phyloP scores from a whole-genome alignment of 1,140 invertebrate genomes.

The Drosophila auraria region DNA sequence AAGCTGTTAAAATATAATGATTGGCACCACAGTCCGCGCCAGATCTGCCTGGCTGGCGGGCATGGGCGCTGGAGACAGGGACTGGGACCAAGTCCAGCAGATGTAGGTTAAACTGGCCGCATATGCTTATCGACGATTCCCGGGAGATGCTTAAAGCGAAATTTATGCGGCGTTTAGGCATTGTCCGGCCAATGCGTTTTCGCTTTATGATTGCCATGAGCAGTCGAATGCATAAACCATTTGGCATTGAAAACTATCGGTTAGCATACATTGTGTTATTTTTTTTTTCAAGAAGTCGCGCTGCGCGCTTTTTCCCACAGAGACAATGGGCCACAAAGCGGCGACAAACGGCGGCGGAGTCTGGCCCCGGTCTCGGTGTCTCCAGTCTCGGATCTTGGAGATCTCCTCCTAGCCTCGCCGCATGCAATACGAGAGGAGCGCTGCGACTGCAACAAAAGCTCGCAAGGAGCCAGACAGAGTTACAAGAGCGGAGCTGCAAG shows the following conservation, averaged over 20 bases:
- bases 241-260: slow-evolving; percentile 78
- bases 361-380: slow-evolving; percentile 37
- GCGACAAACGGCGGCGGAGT: slow-evolving; percentile 49
- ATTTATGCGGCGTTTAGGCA: slow-evolving; percentile 78
- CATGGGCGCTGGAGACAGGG: neutral
- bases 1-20: slow-evolving; percentile 84
- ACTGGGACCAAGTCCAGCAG: slow-evolving; percentile 4
- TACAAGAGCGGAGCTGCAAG: slow-evolving; percentile 73
- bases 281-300: slow-evolving; percentile 54
- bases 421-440: slow-evolving; percentile 44
- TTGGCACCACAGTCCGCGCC: slow-evolving; percentile 56
- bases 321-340: slow-evolving; percentile 72
- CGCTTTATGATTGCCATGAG: slow-evolving; percentile 76
- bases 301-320: slow-evolving; percentile 75
- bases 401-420: slow-evolving; percentile 18
- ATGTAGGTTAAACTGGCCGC: slow-evolving; percentile 75
- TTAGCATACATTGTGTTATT: slow-evolving; percentile 69
- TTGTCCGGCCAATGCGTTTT: slow-evolving; percentile 64
- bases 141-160: slow-evolving; percentile 50
- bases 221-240: slow-evolving; percentile 76
- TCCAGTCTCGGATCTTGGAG: slow-evolving; percentile 27
- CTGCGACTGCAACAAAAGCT: slow-evolving; percentile 57
- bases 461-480: slow-evolving; percentile 74
- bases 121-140: slow-evolving; percentile 71
- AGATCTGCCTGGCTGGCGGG: slow-evolving; percentile 10